A percentile compares a stretch with the other conserved stretches of the same genome.
phyloP scores from a whole-genome alignment of 2,113 vertebrate genomes.

The Mobula hypostoma region DNA sequence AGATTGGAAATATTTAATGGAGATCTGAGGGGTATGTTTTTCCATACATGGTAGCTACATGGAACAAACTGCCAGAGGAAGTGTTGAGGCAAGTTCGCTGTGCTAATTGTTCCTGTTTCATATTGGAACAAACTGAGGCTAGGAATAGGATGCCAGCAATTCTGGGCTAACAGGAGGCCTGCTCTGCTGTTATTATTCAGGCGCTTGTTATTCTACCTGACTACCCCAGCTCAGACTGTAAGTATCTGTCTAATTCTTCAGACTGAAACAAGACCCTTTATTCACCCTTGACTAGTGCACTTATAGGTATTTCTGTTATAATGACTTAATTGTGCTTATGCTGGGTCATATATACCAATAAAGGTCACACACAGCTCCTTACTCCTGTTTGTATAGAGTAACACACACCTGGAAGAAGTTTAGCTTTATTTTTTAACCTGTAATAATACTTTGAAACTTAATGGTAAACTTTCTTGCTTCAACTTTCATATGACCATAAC shows the following conservation, averaged over 20 bases:
- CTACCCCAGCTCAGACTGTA: background rate
- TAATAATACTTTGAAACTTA: constrained; percentile 29
- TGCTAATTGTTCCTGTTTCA: too few species aligned
- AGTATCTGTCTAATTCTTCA: background rate
- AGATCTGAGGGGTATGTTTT: too few species aligned
- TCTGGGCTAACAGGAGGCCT: too few species aligned
- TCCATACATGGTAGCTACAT: too few species aligned
- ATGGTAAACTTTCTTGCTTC: background rate
- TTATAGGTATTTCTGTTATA: background rate
- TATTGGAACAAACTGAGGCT: too few species aligned
- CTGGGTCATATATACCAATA: background rate
- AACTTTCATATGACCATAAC: constrained; percentile 27
- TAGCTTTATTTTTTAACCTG: background rate
- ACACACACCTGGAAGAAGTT: background rate
- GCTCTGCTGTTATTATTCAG: background rate
- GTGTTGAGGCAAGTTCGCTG: too few species aligned
- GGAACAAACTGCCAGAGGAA: too few species aligned
- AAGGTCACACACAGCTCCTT: constrained; percentile 20
- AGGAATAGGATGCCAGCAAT: too few species aligned
- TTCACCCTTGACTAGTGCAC: background rate
- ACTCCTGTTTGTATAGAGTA: constrained; percentile 15
- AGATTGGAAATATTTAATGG: too few species aligned
- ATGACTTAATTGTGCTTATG: background rate
- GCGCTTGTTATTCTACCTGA: background rate
- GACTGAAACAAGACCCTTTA: background rate